Percentiles rank a stretch among this genome's conserved stretches.
Evolutionary conservation across 2,113 vertebrate species (phyloP).

Genomic region (Elgaria multicarinata): DNA sequence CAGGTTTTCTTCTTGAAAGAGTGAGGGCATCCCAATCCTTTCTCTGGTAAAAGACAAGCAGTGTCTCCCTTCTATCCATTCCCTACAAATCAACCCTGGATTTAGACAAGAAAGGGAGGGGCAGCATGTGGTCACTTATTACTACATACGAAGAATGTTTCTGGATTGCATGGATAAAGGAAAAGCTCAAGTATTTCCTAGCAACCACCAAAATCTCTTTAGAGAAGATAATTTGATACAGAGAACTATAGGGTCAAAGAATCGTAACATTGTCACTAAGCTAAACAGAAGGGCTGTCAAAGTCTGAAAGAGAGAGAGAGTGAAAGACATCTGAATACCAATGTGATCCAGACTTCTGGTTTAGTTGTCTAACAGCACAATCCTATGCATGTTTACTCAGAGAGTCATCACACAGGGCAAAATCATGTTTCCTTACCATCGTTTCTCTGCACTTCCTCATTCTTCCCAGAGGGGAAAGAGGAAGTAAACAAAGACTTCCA

Average conservation of each 20-base stretch:
- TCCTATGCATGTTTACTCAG: too few relatives aligned
- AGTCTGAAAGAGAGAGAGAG: neutral
- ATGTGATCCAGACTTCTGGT: constrained; percentile 8
- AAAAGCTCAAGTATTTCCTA: neutral
- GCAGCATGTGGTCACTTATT: neutral
- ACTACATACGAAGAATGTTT: neutral
- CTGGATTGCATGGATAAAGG: neutral
- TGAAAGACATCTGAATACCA: constrained; percentile 35
- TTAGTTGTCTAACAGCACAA: neutral
- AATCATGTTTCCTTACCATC: too few relatives aligned
- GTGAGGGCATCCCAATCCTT: neutral
- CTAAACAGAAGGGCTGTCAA: constrained; percentile 13
- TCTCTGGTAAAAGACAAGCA: neutral
- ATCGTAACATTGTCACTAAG: neutral
- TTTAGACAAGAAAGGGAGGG: neutral
- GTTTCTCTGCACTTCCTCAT: too few relatives aligned
- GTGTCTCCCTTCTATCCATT: neutral
- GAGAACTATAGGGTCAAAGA: neutral
- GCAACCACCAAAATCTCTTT: neutral
- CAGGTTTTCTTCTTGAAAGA: neutral
- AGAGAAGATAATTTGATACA: neutral
- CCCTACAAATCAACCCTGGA: neutral
- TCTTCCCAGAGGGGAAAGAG: too few relatives aligned
- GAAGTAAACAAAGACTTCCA: too few relatives aligned
- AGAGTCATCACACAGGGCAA: too few relatives aligned